phyloP scores from a whole-genome alignment of 2,888 invertebrate species.

The Drosophila fulvimacula region DNA sequence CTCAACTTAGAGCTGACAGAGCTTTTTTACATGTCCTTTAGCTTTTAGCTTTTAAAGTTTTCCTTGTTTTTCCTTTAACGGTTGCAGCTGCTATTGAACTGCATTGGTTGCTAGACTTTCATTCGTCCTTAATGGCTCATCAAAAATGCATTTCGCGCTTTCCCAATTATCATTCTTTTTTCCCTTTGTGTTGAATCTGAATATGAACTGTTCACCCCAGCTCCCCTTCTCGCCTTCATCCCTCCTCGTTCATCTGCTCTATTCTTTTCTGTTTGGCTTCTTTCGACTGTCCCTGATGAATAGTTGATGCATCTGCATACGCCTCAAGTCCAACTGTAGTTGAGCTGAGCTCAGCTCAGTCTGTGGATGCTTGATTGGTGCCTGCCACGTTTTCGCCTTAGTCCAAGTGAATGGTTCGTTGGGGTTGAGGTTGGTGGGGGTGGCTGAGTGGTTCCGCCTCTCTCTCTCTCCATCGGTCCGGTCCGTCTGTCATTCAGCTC shows the following conservation, averaged over 20 bases:
- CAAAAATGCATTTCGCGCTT: constrained; percentile 39
- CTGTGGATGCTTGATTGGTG: constrained; percentile 39
- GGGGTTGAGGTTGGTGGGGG: not conserved
- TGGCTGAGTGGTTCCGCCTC: not conserved
- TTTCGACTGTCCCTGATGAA: constrained; percentile 22
- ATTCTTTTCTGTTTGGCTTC: constrained; percentile 5
- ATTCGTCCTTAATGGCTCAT: constrained; percentile 8
- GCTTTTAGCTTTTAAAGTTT: constrained; percentile 1
- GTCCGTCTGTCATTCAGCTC: constrained; percentile 17
- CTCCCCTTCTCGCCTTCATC: not conserved
- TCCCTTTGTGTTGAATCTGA: constrained; percentile 4
- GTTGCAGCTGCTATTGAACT: not conserved
- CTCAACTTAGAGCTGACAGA: too few relatives aligned
- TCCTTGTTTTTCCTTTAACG: not conserved
- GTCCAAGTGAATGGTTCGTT: not conserved
- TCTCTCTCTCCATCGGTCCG: not conserved
- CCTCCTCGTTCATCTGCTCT: not conserved
- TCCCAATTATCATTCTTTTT: constrained; percentile 16
- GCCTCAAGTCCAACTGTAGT: constrained; percentile 43
- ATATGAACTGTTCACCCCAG: constrained; percentile 11
- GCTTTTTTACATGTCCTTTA: not conserved
- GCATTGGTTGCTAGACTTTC: not conserved
- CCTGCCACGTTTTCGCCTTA: constrained; percentile 10
- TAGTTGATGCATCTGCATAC: constrained; percentile 46
- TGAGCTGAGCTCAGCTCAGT: constrained; percentile 6